Evolutionary conservation across 2,888 invertebrate species (phyloP), one percentile per base, ranked within the genome.

Genomic region (Mechanitis mazaeus): DNA sequence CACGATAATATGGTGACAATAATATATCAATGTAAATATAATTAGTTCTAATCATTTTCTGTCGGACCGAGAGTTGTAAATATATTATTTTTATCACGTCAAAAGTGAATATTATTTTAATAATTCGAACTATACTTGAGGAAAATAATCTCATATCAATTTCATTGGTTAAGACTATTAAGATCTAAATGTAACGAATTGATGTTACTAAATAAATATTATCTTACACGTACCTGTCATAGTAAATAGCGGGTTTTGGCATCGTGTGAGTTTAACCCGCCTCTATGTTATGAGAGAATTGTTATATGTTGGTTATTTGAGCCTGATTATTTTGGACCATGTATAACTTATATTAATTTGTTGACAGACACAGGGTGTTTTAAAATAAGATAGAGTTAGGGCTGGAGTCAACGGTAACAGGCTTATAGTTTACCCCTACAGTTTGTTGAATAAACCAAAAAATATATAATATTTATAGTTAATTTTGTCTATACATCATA

Each of bases 321-420:
- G 9, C 31, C 31, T 31, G 53, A 46, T 64, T 9, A 50, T 50
- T 60, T 50, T 50, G 42, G 42, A 53, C 35, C 42, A 38, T 31
- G n/a, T 11, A 31, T 46, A n/a, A 42, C n/a, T 20, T 50, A 9
- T 50, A n/a, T 45, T n/a, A 31, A 46, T 20, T 56, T 46, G 33
- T 56, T 54, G 28, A 56, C 59, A 57, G 63, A 56, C 85, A 89
- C 89, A 90, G 89, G 89, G 89, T 89, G 85, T 84, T 85, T 84
- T 83, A 84, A 84, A 82, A 79, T 89, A 88, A 87, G 88, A 79
- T 89, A 89, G 87, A 78, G 75, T 84, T 85, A 87, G 85, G 83
- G 79, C 70, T 77, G 81, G 65, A 68, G 63, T 65, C 68, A 68
- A 71, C 67, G 64, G 68, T 69, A 65, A 67, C 66, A 63, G 68